Evolutionary conservation across 2,797 vertebrate species (phyloP).

Genomic region (Parambassis ranga): DNA sequence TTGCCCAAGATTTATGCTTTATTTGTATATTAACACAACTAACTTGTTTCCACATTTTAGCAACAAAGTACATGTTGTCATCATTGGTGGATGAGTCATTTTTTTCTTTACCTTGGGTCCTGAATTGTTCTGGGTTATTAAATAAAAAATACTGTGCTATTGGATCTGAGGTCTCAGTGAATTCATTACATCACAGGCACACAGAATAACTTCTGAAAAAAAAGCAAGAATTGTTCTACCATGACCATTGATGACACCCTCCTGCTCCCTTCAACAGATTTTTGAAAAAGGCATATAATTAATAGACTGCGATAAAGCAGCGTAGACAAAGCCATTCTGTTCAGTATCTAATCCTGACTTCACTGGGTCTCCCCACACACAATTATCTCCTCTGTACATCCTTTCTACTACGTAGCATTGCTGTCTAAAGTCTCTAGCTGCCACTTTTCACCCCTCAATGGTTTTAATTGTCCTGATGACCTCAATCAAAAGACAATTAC

Average conservation of each 20-base stretch:
- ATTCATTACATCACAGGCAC: constrained; percentile 1
- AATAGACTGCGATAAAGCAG: constrained; percentile 33
- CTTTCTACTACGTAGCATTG: constrained; percentile 53
- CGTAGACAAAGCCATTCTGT: constrained; percentile 36
- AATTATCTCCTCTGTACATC: constrained; percentile 51
- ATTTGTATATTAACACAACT: no score
- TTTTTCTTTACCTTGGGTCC: not conserved
- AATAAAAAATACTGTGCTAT: not conserved
- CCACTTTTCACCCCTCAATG: constrained; percentile 82
- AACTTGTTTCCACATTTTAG: not conserved
- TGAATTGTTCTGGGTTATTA: not conserved
- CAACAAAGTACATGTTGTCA: not conserved
- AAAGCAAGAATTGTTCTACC: not conserved
- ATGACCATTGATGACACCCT: not conserved
- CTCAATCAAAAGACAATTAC: constrained; percentile 99
- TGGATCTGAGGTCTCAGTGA: not conserved
- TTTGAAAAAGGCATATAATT: constrained; percentile 18
- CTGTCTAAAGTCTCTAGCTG: constrained; percentile 67
- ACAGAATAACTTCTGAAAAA: not conserved
- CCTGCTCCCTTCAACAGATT: constrained; percentile 4
- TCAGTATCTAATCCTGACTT: constrained; percentile 37
- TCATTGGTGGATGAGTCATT: no score
- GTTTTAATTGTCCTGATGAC: constrained; percentile 94
- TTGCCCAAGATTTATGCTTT: no score
- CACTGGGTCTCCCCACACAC: constrained; percentile 25